Conservation (phyloP, 2,888 invertebrate species). For the Bellardia pandia region DNA sequence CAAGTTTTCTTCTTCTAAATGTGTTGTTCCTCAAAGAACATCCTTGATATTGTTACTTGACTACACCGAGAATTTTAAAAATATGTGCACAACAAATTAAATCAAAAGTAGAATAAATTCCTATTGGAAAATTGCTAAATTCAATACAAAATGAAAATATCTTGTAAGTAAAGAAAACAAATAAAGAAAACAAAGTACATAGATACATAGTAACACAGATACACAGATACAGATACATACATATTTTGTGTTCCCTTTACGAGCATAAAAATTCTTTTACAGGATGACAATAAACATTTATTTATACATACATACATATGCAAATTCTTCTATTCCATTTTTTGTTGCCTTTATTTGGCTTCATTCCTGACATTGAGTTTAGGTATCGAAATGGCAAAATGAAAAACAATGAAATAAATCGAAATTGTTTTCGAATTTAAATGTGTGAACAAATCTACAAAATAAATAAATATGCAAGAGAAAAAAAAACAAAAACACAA, state of each 20-base stretch:
- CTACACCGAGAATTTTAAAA: background rate
- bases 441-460: slow-evolving; percentile 39
- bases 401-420: slow-evolving; percentile 48
- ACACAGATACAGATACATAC: background rate
- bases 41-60: background rate
- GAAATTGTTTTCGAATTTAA: slow-evolving; percentile 62
- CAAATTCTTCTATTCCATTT: slow-evolving; percentile 45
- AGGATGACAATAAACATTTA: slow-evolving; percentile 68
- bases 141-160: slow-evolving; percentile 39
- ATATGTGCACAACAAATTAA: slow-evolving; percentile 51
- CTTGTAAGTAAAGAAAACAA: background rate
- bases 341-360: slow-evolving; percentile 8
- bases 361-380: slow-evolving; percentile 23
- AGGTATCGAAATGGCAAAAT: slow-evolving; percentile 5
- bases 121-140: slow-evolving; percentile 55
- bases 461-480: slow-evolving; percentile 52
- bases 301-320: slow-evolving; percentile 11
- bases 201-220: no score
- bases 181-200: slow-evolving; percentile 42
- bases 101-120: slow-evolving; percentile 45
- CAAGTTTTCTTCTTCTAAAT: background rate
- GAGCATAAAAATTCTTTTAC: slow-evolving; percentile 46
- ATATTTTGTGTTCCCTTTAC: background rate
- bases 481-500: background rate
- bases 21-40: background rate